These are phyloP conservation scores for Heteropelma amictum DNA, from an alignment of 2,888 invertebrate genomes.

Conservation along the genomic window DNA sequence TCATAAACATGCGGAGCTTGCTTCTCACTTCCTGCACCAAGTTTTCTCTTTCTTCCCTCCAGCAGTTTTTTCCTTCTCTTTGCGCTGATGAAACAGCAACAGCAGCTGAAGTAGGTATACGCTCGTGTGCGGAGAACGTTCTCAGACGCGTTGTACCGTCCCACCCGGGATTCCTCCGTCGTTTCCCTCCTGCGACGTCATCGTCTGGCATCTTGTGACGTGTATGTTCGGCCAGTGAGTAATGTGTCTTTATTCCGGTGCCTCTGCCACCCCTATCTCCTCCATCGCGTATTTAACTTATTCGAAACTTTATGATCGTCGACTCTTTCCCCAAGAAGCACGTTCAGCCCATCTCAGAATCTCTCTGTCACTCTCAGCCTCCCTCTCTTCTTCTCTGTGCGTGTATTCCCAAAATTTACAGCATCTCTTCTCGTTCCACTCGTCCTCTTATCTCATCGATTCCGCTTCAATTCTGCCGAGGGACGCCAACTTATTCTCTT, in stretches of 20 bases:
- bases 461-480: not conserved
- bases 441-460: not conserved
- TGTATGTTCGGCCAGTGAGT: slow-evolving; percentile 61
- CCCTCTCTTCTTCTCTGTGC: not conserved
- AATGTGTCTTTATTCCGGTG: slow-evolving; percentile 70
- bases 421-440: slow-evolving; percentile 17
- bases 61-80: slow-evolving; percentile 21
- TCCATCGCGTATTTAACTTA: slow-evolving; percentile 71
- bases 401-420: slow-evolving; percentile 14
- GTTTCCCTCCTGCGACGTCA: slow-evolving; percentile 48
- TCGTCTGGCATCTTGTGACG: slow-evolving; percentile 52
- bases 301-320: slow-evolving; percentile 74
- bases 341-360: slow-evolving; percentile 44
- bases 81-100: slow-evolving; percentile 44
- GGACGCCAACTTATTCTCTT: not conserved
- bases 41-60: slow-evolving; percentile 27
- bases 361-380: not conserved
- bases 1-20: slow-evolving; percentile 9
- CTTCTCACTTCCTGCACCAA: slow-evolving; percentile 29
- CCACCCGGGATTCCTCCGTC: slow-evolving; percentile 34
- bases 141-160: slow-evolving; percentile 48
- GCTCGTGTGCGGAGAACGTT: slow-evolving; percentile 2
- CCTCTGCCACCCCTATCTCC: slow-evolving; percentile 36
- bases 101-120: slow-evolving; percentile 10
- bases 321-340: slow-evolving; percentile 69